These are phyloP conservation scores for Aplodontia rufa DNA, from an alignment of 2,113 vertebrate genomes.

Conservation along the genomic window DNA sequence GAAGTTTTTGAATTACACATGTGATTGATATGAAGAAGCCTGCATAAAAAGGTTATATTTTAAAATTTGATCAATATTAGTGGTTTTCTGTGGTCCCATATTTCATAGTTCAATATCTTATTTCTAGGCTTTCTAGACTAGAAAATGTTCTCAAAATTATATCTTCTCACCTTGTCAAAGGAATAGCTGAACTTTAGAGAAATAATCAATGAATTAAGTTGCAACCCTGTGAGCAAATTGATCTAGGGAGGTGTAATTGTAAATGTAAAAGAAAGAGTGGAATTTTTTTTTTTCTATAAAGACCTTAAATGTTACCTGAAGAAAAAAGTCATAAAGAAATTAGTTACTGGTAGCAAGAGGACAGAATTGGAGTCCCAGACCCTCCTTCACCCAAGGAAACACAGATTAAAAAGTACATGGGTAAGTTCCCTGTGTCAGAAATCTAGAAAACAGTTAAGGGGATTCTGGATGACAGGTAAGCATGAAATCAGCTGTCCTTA, in stretches of 20 bases:
- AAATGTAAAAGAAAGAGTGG: background rate
- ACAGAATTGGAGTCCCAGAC: background rate
- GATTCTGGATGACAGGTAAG: accelerated
- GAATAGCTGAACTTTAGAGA: background rate
- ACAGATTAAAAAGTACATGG: background rate
- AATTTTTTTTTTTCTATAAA: background rate
- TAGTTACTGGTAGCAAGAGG: background rate
- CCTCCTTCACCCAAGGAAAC: background rate
- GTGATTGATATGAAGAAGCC: background rate
- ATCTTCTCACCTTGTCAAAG: background rate
- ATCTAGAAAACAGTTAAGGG: background rate
- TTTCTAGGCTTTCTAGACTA: background rate
- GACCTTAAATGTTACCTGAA: background rate
- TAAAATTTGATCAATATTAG: background rate
- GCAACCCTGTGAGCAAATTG: background rate
- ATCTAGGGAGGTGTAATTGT: background rate
- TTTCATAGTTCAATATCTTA: background rate
- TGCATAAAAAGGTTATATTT: background rate
- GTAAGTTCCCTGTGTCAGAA: background rate
- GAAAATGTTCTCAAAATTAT: background rate
- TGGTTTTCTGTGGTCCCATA: background rate
- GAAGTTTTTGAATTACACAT: background rate
- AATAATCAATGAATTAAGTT: background rate
- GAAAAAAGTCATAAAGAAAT: background rate
- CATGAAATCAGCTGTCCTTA: background rate